Evolutionary conservation across 2,888 invertebrate genomes (phyloP).

Genomic region (Callimorpha dominula): DNA sequence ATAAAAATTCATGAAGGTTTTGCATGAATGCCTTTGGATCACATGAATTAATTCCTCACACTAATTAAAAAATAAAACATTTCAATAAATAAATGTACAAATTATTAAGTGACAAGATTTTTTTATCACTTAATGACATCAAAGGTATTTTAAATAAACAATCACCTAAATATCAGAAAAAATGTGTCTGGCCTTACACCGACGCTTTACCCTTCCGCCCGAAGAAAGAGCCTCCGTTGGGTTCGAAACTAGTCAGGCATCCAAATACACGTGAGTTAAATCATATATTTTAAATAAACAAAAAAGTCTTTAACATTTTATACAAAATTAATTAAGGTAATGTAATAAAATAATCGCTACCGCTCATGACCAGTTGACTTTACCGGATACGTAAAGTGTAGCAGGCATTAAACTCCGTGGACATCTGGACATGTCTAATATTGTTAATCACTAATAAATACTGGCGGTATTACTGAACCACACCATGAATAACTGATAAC

Average conservation of each 20-base stretch:
- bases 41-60: too few species aligned
- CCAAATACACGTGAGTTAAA: not conserved
- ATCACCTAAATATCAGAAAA: not conserved
- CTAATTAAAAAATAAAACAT: too few species aligned
- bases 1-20: too few species aligned
- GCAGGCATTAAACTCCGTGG: conserved; percentile 26
- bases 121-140: not conserved
- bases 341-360: conserved; percentile 21
- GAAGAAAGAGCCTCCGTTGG: not conserved
- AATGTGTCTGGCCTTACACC: not conserved
- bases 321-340: not conserved
- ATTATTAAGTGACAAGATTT: not conserved
- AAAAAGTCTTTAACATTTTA: too few species aligned
- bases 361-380: conserved; percentile 1
- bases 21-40: too few species aligned
- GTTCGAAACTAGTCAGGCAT: not conserved
- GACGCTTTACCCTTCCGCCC: not conserved
- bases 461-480: conserved; percentile 14
- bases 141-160: too few species aligned
- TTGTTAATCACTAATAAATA: conserved; percentile 38
- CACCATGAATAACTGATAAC: conserved; percentile 12
- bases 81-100: too few species aligned
- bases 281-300: not conserved
- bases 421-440: conserved; percentile 46
- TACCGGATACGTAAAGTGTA: conserved; percentile 45